Base-by-base conservation (phyloP, 1,140 invertebrate species). In the Aleiodes sp. region DNA sequence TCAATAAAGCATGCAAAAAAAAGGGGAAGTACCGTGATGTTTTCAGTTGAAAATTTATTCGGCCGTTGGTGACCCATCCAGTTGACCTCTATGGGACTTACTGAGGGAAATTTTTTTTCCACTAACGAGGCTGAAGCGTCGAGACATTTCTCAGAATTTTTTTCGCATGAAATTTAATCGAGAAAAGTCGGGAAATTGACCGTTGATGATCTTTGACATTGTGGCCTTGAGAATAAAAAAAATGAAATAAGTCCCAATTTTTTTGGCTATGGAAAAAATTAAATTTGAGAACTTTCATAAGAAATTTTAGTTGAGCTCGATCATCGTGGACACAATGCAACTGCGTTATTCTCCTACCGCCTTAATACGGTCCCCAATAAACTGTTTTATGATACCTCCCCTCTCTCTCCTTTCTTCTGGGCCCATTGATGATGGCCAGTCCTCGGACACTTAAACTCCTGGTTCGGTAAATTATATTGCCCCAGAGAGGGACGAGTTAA, bases 291-390 rank as follows among this genome's bases (percentile, higher is more conserved):
- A 39, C 37, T n/a, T 61, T 39, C 21, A 2, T 16, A 19, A 64
- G 33, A 28, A 24, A 26, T 33, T 19, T 28, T 29, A 14, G 33
- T 10, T 52, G 33, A 59, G 24, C 43, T 65, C 37, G 37, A 66
- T 39, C 31, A 61, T 70, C 56, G 28, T 52, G 33, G n/a, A 24
- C 33, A 68, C 69, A 70, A 70, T 70, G 41, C 57, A 70, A 70
- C 66, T 70, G 66, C 69, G 69, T 66, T 70, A 66, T 29, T 66
- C 29, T 26, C 62, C 68, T 52, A 74, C 70, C 70, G 35, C 41
- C 35, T 16, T 9, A 73, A 43, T 72, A 72, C 24, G 56, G 59
- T n/a, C 59, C 35, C 70, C 73, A 70, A 73, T 75, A 75, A 76
- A 73, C 31, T 73, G 68, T 72, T 75, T 73, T 73, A 64, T 46